Evolutionary conservation across 2,888 invertebrate species (phyloP).

Genomic region (Rhopalosiphum nymphaeae): DNA sequence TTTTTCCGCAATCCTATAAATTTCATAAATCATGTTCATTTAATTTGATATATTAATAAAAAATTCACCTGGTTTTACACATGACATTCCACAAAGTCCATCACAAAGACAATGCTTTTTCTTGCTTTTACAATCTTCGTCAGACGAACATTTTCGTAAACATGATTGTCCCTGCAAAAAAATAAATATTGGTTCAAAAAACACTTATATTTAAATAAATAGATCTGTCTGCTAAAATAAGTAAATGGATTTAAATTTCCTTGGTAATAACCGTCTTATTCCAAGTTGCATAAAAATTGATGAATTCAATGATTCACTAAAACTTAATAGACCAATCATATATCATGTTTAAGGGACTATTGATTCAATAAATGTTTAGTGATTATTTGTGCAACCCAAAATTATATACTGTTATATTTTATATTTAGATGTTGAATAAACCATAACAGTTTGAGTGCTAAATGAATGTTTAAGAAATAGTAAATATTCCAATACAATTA

Average conservation of each 20-base stretch:
- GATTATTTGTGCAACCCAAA: neutral
- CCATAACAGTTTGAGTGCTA: neutral
- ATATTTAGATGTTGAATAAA: neutral
- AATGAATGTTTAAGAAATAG: neutral
- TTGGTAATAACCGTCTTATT: neutral
- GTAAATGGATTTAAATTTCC: neutral
- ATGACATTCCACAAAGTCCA: slow-evolving; percentile 96
- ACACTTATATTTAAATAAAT: slow-evolving; percentile 1
- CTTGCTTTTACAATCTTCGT: slow-evolving; percentile 96
- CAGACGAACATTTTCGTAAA: slow-evolving; percentile 90
- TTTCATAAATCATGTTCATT: neutral
- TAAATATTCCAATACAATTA: neutral
- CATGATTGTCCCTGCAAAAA: slow-evolving; percentile 82
- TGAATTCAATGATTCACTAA: neutral
- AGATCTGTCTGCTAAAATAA: neutral
- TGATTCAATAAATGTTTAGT: neutral
- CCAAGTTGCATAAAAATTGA: neutral
- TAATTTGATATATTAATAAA: slow-evolving; percentile 12
- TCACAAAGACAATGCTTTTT: slow-evolving; percentile 98
- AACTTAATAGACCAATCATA: neutral
- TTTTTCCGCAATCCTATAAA: neutral
- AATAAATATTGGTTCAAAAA: slow-evolving; percentile 76
- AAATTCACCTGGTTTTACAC: slow-evolving; percentile 91
- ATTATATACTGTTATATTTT: neutral
- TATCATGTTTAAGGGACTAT: neutral